phyloP scores from a whole-genome alignment of 2,113 vertebrate species.

The Jaculus jaculus region DNA sequence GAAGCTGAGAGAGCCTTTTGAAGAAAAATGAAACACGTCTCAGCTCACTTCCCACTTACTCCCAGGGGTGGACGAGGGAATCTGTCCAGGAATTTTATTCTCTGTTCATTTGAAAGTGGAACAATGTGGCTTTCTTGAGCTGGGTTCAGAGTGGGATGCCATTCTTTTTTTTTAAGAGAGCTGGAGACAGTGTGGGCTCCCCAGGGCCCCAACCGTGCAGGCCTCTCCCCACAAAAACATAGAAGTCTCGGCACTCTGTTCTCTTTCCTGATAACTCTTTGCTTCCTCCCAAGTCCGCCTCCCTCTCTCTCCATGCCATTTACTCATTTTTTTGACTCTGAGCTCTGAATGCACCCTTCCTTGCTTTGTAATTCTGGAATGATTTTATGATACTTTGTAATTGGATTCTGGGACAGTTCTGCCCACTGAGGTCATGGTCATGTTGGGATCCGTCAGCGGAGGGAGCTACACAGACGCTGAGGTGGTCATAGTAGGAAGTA shows the following conservation, averaged over 20 bases:
- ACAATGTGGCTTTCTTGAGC: slow-evolving; percentile 57
- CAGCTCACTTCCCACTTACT: slow-evolving; percentile 55
- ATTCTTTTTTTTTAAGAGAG: slow-evolving; percentile 42
- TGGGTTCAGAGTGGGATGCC: slow-evolving; percentile 12
- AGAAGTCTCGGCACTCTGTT: neutral
- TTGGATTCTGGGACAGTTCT: slow-evolving; percentile 10
- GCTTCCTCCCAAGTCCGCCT: neutral
- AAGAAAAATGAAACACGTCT: slow-evolving; percentile 60
- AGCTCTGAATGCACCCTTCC: neutral
- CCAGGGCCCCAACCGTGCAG: neutral
- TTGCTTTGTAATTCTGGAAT: neutral
- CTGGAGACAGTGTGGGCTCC: neutral
- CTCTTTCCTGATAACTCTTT: neutral
- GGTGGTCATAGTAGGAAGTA: neutral
- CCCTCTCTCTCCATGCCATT: neutral
- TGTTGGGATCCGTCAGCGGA: slow-evolving; percentile 12
- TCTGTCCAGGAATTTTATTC: slow-evolving; percentile 67
- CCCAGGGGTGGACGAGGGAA: slow-evolving; percentile 61
- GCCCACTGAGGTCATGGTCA: neutral
- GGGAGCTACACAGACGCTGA: slow-evolving; percentile 11
- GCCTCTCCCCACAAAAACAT: neutral
- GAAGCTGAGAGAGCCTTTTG: slow-evolving; percentile 61
- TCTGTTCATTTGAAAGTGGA: slow-evolving; percentile 64
- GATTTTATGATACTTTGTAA: too few relatives aligned
- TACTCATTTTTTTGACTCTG: neutral